These are phyloP conservation scores for Aythya baeri DNA, from an alignment of 2,113 vertebrate genomes.

Conservation along the genomic window DNA sequence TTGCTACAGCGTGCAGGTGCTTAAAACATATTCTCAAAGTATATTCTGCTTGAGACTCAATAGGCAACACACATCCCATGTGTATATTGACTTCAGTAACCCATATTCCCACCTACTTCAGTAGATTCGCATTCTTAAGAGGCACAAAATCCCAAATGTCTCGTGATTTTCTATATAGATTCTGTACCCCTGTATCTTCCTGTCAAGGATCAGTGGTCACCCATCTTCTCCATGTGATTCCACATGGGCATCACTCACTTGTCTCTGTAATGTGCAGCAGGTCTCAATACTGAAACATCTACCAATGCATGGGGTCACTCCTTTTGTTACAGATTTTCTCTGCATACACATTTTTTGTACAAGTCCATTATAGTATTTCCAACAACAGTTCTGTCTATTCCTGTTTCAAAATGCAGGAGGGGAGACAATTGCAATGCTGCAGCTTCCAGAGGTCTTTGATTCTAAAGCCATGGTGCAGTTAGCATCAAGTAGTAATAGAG, in stretches of 20 bases:
- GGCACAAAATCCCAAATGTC: not conserved
- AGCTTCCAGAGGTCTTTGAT: not conserved
- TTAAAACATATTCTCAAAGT: not conserved
- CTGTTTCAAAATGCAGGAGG: not conserved
- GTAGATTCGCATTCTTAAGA: not conserved
- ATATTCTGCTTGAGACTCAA: not conserved
- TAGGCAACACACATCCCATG: not conserved
- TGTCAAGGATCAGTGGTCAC: not conserved
- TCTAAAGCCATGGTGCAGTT: not conserved
- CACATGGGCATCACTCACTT: not conserved
- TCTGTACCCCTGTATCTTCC: not conserved
- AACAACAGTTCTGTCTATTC: not conserved
- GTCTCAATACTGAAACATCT: not conserved
- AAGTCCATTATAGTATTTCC: not conserved
- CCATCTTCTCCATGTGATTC: not conserved
- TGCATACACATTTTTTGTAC: not conserved
- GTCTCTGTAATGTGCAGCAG: not conserved
- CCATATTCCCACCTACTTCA: not conserved
- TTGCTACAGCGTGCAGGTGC: not conserved
- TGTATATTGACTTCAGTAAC: not conserved
- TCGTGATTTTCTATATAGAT: not conserved
- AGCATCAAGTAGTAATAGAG: not conserved
- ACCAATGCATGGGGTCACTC: not conserved
- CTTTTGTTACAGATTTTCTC: not conserved
- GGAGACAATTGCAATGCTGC: not conserved